Base-by-base conservation (phyloP, 1,140 invertebrate genomes). In the Drusus annulatus region DNA sequence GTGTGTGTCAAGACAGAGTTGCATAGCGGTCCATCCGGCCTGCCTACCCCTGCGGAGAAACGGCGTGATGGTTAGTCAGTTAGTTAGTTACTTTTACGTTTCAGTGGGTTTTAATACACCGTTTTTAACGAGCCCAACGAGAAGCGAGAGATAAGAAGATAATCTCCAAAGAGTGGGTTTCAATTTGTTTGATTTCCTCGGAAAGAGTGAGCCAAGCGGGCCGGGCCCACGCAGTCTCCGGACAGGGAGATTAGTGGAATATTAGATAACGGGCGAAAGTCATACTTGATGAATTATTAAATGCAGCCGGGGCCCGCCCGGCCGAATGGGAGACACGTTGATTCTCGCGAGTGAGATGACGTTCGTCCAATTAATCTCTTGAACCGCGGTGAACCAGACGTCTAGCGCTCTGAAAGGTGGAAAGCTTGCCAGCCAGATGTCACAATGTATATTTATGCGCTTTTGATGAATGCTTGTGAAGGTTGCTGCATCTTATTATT, bases 181-280 rank as follows among this genome's bases (percentile, higher is more conserved):
- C 28, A 76, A 76, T 60, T 76, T 76, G 56, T 76, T 62, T 76
- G 58, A 56, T 76, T 76, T 76, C 74, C 60, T 76, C 74, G n/a
- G 36, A 13, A 62, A 63, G 58, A 76, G 21, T 50, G 68, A 71
- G 19, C 51, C 15, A 25, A 71, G 68, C 54, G 51, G 58, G 58
- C 16, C 23, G 58, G 56, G 45, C 45, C 60, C 74, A 62, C 56
- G 31, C 17, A 17, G 13, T 3, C 28, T 5, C 16, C 19, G 25
- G 13, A 36, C 36, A 45, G n/a, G 52, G 52, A 31, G 31, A 60
- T 58, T 19, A 17, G 15, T 2, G 45, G 31, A 63, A 50, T 25
- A 45, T 50, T 17, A 63, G 56, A 76, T 63, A 63, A 76, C 19
- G 58, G 19, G n/a, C 58, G 58, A 76, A 76, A 76, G 60, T 23